Evolutionary conservation across 2,888 invertebrate genomes (phyloP).

Genomic region (Meta bourneti): DNA sequence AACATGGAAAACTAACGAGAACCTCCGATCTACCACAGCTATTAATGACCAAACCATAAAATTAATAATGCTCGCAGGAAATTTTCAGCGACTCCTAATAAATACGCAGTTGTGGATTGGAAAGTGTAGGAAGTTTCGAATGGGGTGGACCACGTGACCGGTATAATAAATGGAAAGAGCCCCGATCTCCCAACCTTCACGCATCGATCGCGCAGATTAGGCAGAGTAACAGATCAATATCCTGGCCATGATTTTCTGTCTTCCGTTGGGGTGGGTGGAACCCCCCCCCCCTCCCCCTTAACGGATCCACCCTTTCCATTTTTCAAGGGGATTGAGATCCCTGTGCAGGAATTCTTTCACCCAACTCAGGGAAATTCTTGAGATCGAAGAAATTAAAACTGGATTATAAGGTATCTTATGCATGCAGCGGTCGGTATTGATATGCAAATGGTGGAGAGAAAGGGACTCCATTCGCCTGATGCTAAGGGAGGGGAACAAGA

Average conservation of each 20-base stretch:
- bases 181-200: neutral
- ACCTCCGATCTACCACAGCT: too few species aligned
- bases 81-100: neutral
- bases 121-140: neutral
- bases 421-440: conserved; percentile 47
- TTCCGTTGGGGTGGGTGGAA: conserved; percentile 1
- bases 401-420: conserved; percentile 44
- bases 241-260: conserved; percentile 39
- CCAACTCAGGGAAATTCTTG: conserved; percentile 33
- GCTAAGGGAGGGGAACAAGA: conserved; percentile 8
- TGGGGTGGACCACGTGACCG: neutral
- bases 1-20: too few species aligned
- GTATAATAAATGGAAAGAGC: neutral
- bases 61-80: neutral
- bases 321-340: neutral
- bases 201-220: conserved; percentile 52
- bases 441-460: conserved; percentile 63
- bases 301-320: neutral
- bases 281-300: conserved; percentile 9
- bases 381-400: conserved; percentile 73
- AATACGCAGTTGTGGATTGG: neutral
- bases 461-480: conserved; percentile 5
- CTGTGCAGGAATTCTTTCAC: conserved; percentile 8
- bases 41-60: too few species aligned
- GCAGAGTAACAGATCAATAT: conserved; percentile 66